Evolutionary conservation across 1,140 invertebrate genomes (phyloP).

Genomic region (Ostrea edulis): DNA sequence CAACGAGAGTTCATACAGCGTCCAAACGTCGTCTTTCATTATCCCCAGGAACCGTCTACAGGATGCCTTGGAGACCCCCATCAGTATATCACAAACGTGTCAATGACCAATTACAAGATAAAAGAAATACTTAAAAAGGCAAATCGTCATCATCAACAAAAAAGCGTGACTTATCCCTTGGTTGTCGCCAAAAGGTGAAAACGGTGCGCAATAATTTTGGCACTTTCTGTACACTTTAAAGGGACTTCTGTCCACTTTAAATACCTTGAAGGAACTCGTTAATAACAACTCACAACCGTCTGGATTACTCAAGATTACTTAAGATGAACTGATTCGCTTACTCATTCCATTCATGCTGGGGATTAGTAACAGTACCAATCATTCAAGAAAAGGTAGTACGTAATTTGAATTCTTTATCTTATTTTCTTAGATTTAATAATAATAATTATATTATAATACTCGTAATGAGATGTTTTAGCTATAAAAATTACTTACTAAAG

Average conservation of each 20-base stretch:
- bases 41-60: background rate
- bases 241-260: background rate
- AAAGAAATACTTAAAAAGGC: background rate
- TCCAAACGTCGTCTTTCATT: background rate
- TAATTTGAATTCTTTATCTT: no score
- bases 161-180: background rate
- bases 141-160: background rate
- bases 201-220: background rate
- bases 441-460: no score
- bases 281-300: background rate
- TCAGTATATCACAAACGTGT: background rate
- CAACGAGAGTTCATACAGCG: background rate
- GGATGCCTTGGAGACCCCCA: background rate
- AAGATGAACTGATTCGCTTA: background rate
- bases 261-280: background rate
- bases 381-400: background rate
- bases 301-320: constrained; percentile 15
- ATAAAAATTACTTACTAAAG: no score
- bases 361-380: constrained; percentile 49
- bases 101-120: background rate
- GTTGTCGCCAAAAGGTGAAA: background rate
- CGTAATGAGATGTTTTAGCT: no score
- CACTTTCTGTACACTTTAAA: background rate
- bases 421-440: no score
- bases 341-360: background rate